A percentile compares a stretch with the other conserved stretches of the same genome.
These are phyloP conservation scores for Cinclus cinclus DNA, from an alignment of 2,113 vertebrate species.

Conservation along the genomic window DNA sequence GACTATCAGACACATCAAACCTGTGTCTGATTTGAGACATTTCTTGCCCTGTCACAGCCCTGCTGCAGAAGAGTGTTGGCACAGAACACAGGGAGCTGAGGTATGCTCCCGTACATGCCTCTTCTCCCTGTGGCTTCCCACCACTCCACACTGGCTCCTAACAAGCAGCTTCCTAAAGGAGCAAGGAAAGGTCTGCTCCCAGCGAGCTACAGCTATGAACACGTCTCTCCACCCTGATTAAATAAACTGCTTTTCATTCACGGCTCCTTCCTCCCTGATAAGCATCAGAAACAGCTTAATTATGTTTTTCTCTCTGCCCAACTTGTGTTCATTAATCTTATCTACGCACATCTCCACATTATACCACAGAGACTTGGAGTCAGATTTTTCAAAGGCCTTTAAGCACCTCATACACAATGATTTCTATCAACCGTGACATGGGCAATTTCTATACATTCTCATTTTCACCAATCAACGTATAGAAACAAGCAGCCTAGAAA, in stretches of 20 bases:
- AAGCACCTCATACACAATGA: not conserved
- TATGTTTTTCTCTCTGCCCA: conserved; percentile 15
- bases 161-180: not conserved
- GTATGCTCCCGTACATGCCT: accelerated
- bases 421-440: not conserved
- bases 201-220: not conserved
- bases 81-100: accelerated
- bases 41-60: not conserved
- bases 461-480: not conserved
- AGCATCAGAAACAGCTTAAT: conserved; percentile 25
- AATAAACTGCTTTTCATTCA: conserved; percentile 29
- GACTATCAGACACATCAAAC: not conserved
- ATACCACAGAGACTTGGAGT: not conserved
- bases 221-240: not conserved
- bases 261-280: conserved; percentile 11
- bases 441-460: not conserved
- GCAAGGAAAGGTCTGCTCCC: not conserved
- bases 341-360: not conserved
- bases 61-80: accelerated
- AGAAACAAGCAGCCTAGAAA: not conserved
- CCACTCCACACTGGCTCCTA: not conserved
- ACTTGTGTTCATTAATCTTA: conserved; percentile 23
- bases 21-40: not conserved
- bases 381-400: conserved; percentile 18
- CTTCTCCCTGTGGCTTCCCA: not conserved